Evolutionary conservation across 2,113 vertebrate species (phyloP).

Genomic region (Rhinoderma darwinii): DNA sequence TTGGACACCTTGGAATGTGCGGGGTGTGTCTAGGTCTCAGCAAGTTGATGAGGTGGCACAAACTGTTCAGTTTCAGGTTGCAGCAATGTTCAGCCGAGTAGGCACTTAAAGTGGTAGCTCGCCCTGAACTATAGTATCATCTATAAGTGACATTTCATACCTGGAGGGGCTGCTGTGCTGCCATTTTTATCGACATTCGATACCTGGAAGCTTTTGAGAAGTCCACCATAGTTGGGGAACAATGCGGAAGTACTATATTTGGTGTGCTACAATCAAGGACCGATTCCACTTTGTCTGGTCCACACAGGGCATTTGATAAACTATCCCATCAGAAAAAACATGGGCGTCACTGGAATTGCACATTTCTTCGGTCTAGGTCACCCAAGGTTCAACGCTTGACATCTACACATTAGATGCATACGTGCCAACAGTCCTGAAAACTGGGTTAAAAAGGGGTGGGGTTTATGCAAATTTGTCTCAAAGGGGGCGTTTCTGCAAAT

Average conservation of each 20-base stretch:
- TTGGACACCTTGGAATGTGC: constrained; percentile 37
- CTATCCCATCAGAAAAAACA: neutral
- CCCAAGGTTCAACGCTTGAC: too few relatives aligned
- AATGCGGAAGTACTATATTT: neutral
- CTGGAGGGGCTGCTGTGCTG: too few relatives aligned
- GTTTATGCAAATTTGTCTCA: too few relatives aligned
- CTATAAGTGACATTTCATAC: neutral
- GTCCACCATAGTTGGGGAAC: neutral
- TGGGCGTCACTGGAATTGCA: neutral
- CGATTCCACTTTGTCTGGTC: neutral
- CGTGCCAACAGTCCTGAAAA: too few relatives aligned
- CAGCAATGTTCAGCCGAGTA: constrained; percentile 30
- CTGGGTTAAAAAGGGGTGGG: too few relatives aligned
- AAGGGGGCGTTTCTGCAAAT: too few relatives aligned
- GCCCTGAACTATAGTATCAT: neutral
- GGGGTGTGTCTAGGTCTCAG: constrained; percentile 31
- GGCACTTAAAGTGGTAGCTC: constrained; percentile 3
- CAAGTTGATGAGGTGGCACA: constrained; percentile 39
- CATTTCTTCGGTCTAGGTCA: neutral
- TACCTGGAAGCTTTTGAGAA: neutral
- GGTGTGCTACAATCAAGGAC: neutral
- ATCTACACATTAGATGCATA: too few relatives aligned
- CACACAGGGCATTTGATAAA: neutral
- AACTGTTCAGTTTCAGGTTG: constrained; percentile 15
- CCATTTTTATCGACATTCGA: neutral